These are phyloP conservation scores for Drosophila lowei DNA, from an alignment of 1,140 invertebrate species.

Conservation along the genomic window DNA sequence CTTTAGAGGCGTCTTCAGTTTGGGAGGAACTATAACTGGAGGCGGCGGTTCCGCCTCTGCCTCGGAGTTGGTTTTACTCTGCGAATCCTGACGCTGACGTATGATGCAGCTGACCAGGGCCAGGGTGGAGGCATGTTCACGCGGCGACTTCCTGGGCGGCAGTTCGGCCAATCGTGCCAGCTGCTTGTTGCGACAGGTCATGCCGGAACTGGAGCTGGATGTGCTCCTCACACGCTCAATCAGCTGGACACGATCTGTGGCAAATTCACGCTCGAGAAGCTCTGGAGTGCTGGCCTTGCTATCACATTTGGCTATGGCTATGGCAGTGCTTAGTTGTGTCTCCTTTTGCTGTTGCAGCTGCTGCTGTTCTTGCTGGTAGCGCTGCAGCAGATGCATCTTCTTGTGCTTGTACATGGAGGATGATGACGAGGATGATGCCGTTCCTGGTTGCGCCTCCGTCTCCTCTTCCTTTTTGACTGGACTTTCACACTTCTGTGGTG, in stretches of 20 bases:
- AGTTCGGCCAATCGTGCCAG: constrained; percentile 83
- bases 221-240: constrained; percentile 61
- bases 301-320: constrained; percentile 70
- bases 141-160: constrained; percentile 91
- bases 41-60: constrained; percentile 55
- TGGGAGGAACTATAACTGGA: constrained; percentile 1
- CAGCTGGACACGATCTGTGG: constrained; percentile 51
- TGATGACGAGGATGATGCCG: constrained; percentile 25
- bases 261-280: constrained; percentile 65
- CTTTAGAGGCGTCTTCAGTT: constrained; percentile 48
- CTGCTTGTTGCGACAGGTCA: constrained; percentile 71
- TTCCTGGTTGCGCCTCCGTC: constrained; percentile 19
- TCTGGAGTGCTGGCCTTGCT: constrained; percentile 77
- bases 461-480: constrained; percentile 39
- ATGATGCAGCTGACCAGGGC: constrained; percentile 89
- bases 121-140: constrained; percentile 92
- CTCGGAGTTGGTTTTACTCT: constrained; percentile 76
- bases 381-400: constrained; percentile 71
- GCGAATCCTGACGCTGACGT: constrained; percentile 84
- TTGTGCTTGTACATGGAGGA: constrained; percentile 71
- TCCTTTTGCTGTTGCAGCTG: constrained; percentile 46
- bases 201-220: constrained; percentile 65
- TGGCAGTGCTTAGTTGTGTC: constrained; percentile 17
- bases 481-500: constrained; percentile 18
- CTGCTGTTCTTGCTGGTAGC: constrained; percentile 74